Base-by-base conservation (phyloP, 64 coral and sea anemone genomes). In the Acropora yongei region DNA sequence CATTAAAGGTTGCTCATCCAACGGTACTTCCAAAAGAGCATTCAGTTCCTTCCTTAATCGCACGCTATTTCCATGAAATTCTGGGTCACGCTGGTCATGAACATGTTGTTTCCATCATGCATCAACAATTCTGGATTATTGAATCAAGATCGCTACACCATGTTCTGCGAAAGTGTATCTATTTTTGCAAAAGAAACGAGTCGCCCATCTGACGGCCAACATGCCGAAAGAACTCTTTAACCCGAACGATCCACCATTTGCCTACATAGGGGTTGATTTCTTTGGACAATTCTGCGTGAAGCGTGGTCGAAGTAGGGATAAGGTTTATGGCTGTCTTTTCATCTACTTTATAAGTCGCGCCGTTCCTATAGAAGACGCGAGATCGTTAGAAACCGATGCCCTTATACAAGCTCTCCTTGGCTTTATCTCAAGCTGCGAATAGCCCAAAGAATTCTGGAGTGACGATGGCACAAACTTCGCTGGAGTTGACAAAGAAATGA, bases 251-350 rank as follows among this genome's bases (percentile, higher is more conserved):
- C 71, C 92, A 57, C 91, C 83, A 10, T 94, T 94, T 39, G 89
- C 86, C 42, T 87, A 68, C 55, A 93, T 84, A 12, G 86, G 87
- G 11, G 63, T 94, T 11, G 79, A 88, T 39, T 81, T 82, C 75
- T 69, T 88, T 51, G 86, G 92, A 17, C 79, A 86, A 47, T 88
- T 94, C 78, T 63, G 75, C 40, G 77, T 89, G 43, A 94, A 89
- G 65, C 77, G 86, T 10, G 92, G 86, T 44, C 74, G 86, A 19
- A 46, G 74, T 55, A 55, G 5, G 5, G 51, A 55, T 55, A 55
- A 55, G 51, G 51, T 55, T 9, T 55, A 55, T 55, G 51, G 51
- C 51, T 55, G 51, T 55, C 51, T 55, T 55, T 55, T 55, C 10
- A 55, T 9, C 51, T 3, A 9, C 51, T 55, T 55, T 55, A 55